Percentiles rank a stretch among this genome's conserved stretches.
Evolutionary conservation across 2,113 vertebrate genomes (phyloP).

Genomic region (Otocyon megalotis): DNA sequence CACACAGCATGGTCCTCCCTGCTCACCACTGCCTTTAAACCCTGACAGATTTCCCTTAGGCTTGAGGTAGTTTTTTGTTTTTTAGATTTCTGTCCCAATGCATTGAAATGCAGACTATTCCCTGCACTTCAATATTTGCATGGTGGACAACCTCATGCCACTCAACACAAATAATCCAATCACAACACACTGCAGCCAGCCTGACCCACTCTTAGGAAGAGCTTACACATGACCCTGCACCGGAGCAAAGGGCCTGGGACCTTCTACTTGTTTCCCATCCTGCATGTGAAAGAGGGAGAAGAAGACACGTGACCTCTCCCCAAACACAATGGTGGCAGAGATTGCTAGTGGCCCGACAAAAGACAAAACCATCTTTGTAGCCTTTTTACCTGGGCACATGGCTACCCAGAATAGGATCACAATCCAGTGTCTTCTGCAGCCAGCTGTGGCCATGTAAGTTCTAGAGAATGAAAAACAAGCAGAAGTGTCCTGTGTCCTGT

Average conservation of each 20-base stretch:
- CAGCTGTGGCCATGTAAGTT: not conserved
- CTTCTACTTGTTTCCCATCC: not conserved
- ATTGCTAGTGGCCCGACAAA: no score
- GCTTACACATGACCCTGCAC: not conserved
- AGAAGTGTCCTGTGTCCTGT: not conserved
- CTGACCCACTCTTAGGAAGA: not conserved
- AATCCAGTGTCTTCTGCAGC: not conserved
- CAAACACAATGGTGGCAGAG: not conserved
- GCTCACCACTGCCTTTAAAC: not conserved
- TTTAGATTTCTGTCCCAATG: not conserved
- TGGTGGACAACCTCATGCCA: fast-evolving
- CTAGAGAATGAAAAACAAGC: not conserved
- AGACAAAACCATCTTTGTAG: no score
- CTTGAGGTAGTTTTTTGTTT: not conserved
- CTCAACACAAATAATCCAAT: no score
- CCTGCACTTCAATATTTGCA: not conserved
- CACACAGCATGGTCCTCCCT: fast-evolving
- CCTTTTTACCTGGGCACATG: not conserved
- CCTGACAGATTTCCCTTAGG: not conserved
- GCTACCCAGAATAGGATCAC: not conserved
- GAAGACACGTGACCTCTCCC: not conserved
- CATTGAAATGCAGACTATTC: not conserved
- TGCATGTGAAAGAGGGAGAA: not conserved
- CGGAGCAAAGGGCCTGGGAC: not conserved
- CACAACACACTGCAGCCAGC: not conserved